Percentiles rank a stretch among this genome's conserved stretches.
These are phyloP conservation scores for Phoenicopterus ruber DNA, from an alignment of 2,113 vertebrate species.

Conservation along the genomic window DNA sequence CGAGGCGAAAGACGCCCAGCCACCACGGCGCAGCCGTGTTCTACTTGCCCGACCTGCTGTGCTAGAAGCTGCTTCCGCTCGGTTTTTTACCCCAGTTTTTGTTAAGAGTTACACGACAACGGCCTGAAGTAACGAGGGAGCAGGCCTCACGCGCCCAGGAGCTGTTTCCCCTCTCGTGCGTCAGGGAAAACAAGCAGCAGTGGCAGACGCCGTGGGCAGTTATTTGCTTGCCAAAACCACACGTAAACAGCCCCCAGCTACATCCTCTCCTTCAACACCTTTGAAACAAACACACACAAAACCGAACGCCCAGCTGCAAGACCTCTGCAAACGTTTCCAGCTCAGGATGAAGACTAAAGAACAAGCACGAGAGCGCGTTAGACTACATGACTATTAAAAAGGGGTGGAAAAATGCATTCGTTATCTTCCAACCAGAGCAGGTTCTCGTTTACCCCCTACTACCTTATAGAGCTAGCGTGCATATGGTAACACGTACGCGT, in stretches of 20 bases:
- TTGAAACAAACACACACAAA: not conserved
- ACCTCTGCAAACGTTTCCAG: not conserved
- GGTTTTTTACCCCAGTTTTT: not conserved
- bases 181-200: not conserved
- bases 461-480: accelerated
- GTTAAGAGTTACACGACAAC: not conserved
- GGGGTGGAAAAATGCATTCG: not conserved
- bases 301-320: not conserved
- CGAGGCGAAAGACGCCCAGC: not conserved
- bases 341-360: not conserved
- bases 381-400: too few species aligned
- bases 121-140: not conserved
- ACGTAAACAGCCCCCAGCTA: not conserved
- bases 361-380: too few species aligned
- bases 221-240: not conserved
- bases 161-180: too few species aligned
- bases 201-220: not conserved
- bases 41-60: accelerated
- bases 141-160: not conserved
- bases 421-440: not conserved
- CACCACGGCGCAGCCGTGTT: not conserved
- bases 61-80: not conserved
- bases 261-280: not conserved
- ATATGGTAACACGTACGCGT: accelerated
- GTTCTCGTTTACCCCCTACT: not conserved